A percentile compares a stretch with the other conserved stretches of the same genome.
Conservation (phyloP, 2,113 vertebrate genomes). For the Lepidiolamprologus cunningtoni region DNA sequence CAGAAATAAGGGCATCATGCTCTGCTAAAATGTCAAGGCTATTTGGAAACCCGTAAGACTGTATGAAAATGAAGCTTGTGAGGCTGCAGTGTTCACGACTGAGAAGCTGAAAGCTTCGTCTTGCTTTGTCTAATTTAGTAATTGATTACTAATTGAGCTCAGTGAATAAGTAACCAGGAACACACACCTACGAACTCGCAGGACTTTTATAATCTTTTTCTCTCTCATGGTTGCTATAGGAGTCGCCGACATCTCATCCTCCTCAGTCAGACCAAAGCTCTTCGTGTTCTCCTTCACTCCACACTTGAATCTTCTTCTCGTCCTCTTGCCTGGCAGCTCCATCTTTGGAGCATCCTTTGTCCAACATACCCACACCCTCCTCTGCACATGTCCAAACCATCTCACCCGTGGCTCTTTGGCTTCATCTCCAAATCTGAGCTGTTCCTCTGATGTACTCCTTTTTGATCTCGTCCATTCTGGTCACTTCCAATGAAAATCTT, state of each 20-base stretch:
- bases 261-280: not conserved
- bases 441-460: not conserved
- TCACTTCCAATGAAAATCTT: not conserved
- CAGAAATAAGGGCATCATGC: not conserved
- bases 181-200: not conserved
- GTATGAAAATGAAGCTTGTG: not conserved
- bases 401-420: not conserved
- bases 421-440: not conserved
- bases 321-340: not conserved
- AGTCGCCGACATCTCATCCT: not conserved
- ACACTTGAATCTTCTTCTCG: not conserved
- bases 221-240: fast-evolving
- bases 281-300: not conserved
- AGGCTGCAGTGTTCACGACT: not conserved
- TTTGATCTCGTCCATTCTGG: not conserved
- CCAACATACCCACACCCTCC: not conserved
- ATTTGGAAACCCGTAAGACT: not conserved
- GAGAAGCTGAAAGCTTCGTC: not conserved
- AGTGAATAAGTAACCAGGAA: not conserved
- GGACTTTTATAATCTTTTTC: not conserved
- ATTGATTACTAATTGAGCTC: not conserved
- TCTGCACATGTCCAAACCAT: not conserved
- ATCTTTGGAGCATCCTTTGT: not conserved
- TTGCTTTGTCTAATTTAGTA: not conserved
- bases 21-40: not conserved